These are phyloP conservation scores for Rachycentron canadum DNA, from an alignment of 2,797 vertebrate genomes.

Conservation along the genomic window DNA sequence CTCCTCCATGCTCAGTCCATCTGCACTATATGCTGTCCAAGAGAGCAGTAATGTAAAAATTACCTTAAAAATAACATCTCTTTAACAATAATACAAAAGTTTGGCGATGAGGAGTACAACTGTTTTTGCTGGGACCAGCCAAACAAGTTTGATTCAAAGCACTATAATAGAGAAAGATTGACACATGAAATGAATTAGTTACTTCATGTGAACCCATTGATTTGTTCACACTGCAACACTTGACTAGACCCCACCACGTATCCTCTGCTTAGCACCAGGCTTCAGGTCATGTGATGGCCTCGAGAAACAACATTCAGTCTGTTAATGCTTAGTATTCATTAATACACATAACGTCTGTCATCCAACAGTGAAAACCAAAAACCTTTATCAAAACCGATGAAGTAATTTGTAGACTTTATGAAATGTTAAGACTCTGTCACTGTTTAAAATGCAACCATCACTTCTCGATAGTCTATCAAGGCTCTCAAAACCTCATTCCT, in stretches of 20 bases:
- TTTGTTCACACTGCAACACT: constrained; percentile 53
- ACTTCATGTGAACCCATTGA: constrained; percentile 22
- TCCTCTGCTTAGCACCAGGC: constrained; percentile 68
- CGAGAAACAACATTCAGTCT: constrained; percentile 63
- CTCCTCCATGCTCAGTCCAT: constrained; percentile 14
- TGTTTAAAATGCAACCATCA: constrained; percentile 32
- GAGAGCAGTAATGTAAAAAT: constrained; percentile 61
- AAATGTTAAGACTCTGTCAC: constrained; percentile 57
- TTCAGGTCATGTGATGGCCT: constrained; percentile 54
- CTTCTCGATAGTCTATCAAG: constrained; percentile 10
- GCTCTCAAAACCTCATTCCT: constrained; percentile 22
- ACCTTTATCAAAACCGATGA: not conserved
- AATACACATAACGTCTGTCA: constrained; percentile 25
- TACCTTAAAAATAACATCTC: constrained; percentile 65
- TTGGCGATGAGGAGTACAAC: constrained; percentile 65
- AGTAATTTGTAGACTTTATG: constrained; percentile 14
- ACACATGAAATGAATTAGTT: constrained; percentile 43
- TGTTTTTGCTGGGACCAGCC: constrained; percentile 79
- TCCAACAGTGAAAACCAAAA: constrained; percentile 27
- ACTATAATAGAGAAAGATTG: constrained; percentile 45
- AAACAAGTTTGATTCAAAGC: constrained; percentile 73
- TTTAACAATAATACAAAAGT: constrained; percentile 68
- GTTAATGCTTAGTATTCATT: constrained; percentile 31
- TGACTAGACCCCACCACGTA: constrained; percentile 15
- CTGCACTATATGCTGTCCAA: constrained; percentile 24